Evolutionary conservation across 2,797 vertebrate species (phyloP).

Genomic region (Mallotus villosus): DNA sequence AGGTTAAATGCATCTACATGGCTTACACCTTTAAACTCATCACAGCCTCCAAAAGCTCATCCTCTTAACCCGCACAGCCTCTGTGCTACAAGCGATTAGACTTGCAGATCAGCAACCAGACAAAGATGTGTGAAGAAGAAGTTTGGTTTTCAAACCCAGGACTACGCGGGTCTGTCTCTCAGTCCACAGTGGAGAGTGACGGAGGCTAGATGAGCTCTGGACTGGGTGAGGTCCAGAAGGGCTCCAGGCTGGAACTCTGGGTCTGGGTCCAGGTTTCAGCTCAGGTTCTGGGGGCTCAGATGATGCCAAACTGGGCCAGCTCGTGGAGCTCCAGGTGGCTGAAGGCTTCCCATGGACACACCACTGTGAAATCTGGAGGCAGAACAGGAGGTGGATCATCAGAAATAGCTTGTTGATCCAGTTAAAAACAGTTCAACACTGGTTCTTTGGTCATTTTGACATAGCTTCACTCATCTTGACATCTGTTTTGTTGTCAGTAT

Average conservation of each 20-base stretch:
- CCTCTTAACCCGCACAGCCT: neutral
- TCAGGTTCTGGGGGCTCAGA: slow-evolving; percentile 53
- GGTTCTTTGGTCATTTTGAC: too few species aligned
- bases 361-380: slow-evolving; percentile 68
- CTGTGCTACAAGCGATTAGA: neutral
- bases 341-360: slow-evolving; percentile 85
- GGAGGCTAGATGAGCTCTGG: neutral
- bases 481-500: too few species aligned
- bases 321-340: slow-evolving; percentile 81
- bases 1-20: neutral
- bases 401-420: neutral
- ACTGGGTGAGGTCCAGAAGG: neutral
- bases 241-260: neutral
- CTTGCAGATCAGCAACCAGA: neutral
- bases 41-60: neutral
- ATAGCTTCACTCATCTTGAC: too few species aligned
- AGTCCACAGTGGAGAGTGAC: neutral
- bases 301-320: slow-evolving; percentile 80
- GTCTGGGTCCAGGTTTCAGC: neutral
- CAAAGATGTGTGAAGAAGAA: neutral
- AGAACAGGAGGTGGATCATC: neutral
- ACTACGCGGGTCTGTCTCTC: neutral
- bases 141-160: neutral
- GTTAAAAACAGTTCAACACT: too few species aligned
- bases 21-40: neutral